These are phyloP conservation scores for Tetragnatha montana DNA, from an alignment of 2,888 invertebrate genomes.

Conservation along the genomic window DNA sequence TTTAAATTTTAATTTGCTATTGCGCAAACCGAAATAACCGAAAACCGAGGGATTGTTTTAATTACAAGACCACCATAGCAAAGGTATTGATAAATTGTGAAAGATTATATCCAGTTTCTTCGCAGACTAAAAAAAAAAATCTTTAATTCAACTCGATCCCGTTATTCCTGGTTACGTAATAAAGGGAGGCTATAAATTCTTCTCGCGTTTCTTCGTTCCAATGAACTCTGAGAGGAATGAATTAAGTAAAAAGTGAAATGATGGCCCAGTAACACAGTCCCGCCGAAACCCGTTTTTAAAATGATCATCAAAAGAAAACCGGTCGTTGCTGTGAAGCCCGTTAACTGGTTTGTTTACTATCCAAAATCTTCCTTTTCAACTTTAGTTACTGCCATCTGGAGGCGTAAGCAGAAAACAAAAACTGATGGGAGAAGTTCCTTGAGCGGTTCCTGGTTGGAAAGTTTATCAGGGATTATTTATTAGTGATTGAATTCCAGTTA, in stretches of 20 bases:
- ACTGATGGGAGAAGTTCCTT: too few relatives aligned
- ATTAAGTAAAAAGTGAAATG: constrained; percentile 58
- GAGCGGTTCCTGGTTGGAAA: too few relatives aligned
- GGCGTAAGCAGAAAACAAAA: constrained; percentile 6
- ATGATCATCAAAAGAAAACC: constrained; percentile 22
- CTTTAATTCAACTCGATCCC: background rate
- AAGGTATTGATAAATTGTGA: background rate
- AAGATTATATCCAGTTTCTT: background rate
- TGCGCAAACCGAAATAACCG: too few relatives aligned
- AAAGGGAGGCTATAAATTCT: background rate
- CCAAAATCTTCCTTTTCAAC: background rate
- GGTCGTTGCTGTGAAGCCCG: constrained; percentile 9
- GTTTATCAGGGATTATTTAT: too few relatives aligned
- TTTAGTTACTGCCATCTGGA: constrained; percentile 34
- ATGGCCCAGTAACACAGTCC: constrained; percentile 64
- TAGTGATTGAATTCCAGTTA: too few relatives aligned
- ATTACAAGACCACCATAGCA: too few relatives aligned
- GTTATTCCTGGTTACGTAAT: background rate
- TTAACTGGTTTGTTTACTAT: constrained; percentile 43
- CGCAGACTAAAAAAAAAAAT: background rate
- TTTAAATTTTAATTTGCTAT: too few relatives aligned
- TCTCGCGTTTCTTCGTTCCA: constrained; percentile 13
- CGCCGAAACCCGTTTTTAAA: constrained; percentile 50
- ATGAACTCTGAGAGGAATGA: constrained; percentile 44
- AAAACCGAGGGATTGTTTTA: too few relatives aligned